Percentiles rank a stretch among this genome's conserved stretches.
phyloP scores from a whole-genome alignment of 2,113 vertebrate genomes.

The Podiceps cristatus region DNA sequence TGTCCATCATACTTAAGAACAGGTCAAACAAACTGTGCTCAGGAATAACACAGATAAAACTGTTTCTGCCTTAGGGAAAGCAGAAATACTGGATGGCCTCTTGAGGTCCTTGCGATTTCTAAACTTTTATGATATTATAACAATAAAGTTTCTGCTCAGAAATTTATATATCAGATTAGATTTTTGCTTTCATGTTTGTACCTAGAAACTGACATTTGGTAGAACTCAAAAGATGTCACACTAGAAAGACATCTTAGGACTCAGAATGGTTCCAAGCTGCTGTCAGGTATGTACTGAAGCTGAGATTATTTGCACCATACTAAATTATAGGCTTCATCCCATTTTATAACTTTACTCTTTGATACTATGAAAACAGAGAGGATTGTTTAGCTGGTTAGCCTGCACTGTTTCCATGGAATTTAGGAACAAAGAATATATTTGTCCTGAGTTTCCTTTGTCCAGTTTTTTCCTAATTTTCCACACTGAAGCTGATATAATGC shows the following conservation, averaged over 20 bases:
- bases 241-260: background rate
- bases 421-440: background rate
- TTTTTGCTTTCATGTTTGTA: background rate
- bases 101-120: background rate
- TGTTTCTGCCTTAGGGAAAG: conserved; percentile 8
- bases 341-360: background rate
- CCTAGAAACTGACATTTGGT: background rate
- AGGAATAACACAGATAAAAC: background rate
- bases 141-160: background rate
- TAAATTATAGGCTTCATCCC: background rate
- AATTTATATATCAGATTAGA: background rate
- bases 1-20: conserved; percentile 27
- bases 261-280: background rate
- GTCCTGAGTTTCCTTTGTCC: background rate
- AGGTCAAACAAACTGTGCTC: conserved; percentile 21
- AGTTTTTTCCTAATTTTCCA: background rate
- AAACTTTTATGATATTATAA: background rate
- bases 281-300: background rate
- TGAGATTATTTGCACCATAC: background rate
- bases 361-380: background rate
- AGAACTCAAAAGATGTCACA: background rate
- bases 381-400: background rate
- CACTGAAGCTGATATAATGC: background rate
- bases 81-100: background rate
- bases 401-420: background rate